Evolutionary conservation across 1,140 invertebrate genomes (phyloP).

Genomic region (Magallana ariakensis): DNA sequence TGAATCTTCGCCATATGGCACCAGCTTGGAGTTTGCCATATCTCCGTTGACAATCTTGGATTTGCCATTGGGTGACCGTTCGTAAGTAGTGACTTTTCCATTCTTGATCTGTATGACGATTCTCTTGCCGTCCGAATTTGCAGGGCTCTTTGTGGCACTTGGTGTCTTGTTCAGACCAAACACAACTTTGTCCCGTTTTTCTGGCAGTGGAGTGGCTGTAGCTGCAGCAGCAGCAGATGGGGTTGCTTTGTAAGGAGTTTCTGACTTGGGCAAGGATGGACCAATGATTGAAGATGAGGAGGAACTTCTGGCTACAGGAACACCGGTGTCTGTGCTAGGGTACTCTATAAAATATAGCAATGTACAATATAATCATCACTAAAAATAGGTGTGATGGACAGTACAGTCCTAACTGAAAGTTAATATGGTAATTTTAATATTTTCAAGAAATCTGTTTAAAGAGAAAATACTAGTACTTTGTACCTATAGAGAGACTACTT

Average conservation of each 20-base stretch:
- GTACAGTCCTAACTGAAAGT: too few species aligned
- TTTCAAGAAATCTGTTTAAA: too few species aligned
- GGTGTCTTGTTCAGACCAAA: constrained; percentile 66
- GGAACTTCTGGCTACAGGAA: constrained; percentile 35
- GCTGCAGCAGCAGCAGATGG: constrained; percentile 32
- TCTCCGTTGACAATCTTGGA: constrained; percentile 66
- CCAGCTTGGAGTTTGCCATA: constrained; percentile 60
- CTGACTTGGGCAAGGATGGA: constrained; percentile 34
- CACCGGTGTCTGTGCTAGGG: constrained; percentile 41
- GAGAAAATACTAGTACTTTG: too few species aligned
- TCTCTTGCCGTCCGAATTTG: constrained; percentile 62
- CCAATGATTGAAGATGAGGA: not conserved
- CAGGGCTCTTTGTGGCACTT: constrained; percentile 39
- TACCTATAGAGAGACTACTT: not conserved
- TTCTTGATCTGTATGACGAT: constrained; percentile 79
- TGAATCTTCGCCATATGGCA: constrained; percentile 77
- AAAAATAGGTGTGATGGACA: too few species aligned
- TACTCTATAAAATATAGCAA: constrained; percentile 10
- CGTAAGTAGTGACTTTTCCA: constrained; percentile 73
- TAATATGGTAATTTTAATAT: too few species aligned
- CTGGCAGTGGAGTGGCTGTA: constrained; percentile 58
- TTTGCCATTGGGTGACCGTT: constrained; percentile 73
- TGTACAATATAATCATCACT: too few species aligned
- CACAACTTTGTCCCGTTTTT: constrained; percentile 71
- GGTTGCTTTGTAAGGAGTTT: not conserved